These are phyloP conservation scores for Yponomeuta sedellus DNA, from an alignment of 2,888 invertebrate genomes.

Conservation along the genomic window DNA sequence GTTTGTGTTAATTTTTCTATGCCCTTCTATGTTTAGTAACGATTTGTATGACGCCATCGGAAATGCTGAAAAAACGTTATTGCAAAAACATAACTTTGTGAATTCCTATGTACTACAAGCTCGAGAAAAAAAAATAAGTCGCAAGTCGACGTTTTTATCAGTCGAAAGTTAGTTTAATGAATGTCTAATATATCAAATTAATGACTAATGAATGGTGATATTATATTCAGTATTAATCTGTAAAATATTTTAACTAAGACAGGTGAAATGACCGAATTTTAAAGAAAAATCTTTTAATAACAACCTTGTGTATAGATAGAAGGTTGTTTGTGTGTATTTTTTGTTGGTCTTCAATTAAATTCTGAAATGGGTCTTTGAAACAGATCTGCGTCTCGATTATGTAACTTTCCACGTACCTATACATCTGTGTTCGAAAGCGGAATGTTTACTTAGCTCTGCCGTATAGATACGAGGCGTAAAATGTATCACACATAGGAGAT, in stretches of 20 bases:
- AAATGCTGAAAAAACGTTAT: slow-evolving; percentile 25
- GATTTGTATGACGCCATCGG: neutral
- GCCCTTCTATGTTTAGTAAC: neutral
- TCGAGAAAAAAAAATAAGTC: slow-evolving; percentile 15
- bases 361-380: too few species aligned
- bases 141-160: slow-evolving; percentile 16
- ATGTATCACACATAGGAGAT: too few species aligned
- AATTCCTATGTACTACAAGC: slow-evolving; percentile 12
- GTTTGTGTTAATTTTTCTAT: too few species aligned
- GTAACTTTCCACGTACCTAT: too few species aligned
- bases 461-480: too few species aligned
- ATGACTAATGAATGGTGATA: slow-evolving; percentile 32
- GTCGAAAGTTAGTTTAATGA: slow-evolving; percentile 16
- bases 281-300: slow-evolving; percentile 5
- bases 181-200: slow-evolving; percentile 18
- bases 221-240: slow-evolving; percentile 52
- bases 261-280: slow-evolving; percentile 2
- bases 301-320: neutral
- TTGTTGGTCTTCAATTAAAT: too few species aligned
- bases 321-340: too few species aligned
- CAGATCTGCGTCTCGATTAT: too few species aligned
- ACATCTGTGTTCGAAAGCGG: too few species aligned
- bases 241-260: slow-evolving; percentile 38
- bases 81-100: slow-evolving; percentile 29
- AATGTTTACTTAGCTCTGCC: too few species aligned